Evolutionary conservation across 2,113 vertebrate species (phyloP), one percentile per base, ranked within the genome.

Genomic region (Mormyrus lacerda): DNA sequence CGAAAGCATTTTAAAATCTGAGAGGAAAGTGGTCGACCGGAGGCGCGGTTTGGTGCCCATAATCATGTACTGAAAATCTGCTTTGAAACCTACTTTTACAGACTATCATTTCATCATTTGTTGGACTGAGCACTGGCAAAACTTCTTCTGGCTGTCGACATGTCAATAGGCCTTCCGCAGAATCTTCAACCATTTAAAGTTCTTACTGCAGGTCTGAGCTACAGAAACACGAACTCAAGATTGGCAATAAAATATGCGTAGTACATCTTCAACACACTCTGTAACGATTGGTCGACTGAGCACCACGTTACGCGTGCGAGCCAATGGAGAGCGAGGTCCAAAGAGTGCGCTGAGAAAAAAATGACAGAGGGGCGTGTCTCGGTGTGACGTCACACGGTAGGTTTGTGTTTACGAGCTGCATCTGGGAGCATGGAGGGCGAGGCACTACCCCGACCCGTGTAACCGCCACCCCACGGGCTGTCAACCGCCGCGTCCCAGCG

Each of bases 351-450:
- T 65, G 61, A 13, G 61, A 31, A 44, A 42, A 42, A 42, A 19
- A 44, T 8, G 13, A 82, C 39, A 7, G 76, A 19, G 35, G 76
- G 76, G 31, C 19, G 42, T 39, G 76, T 24, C 19, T 35, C 31
- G 17, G 53, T 13, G 76, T 89, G 89, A 93, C 93, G 92, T 93
- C 39, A 82, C 39, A 82, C 39, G 76, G 39, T 39, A 15, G 42
- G 61, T 69, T 31, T 61, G 15, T 51, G 65, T 69, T 51, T 27
- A 47, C 48, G 61, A 11, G 19, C 82, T 24, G 82, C 24, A 4
- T 84, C 44, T 10, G 19, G 82, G 82, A 84, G 82, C 82, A 44
- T 84, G 82, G 82, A 84, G 44, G 39, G 21, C 42, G 82, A 84
- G 82, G 42, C 42, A 7, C 5, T 17, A 13, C n/a, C 82, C 87